phyloP scores from a whole-genome alignment of 1,140 invertebrate species.

The Papilio dardanus region DNA sequence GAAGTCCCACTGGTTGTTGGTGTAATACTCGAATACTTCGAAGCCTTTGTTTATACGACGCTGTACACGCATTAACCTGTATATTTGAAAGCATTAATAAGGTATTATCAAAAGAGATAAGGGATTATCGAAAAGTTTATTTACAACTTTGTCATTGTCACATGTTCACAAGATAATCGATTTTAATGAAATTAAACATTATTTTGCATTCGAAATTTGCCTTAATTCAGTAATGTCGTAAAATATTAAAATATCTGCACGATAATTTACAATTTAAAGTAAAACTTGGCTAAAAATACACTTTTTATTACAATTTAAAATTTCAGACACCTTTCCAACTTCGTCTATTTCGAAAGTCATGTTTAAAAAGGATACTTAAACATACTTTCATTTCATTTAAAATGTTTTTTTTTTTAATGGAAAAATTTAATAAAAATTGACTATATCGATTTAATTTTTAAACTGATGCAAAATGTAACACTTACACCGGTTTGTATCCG shows the following conservation, averaged over 20 bases:
- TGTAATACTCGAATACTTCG: constrained; percentile 93
- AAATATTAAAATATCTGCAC: too few species aligned
- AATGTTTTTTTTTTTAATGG: not conserved
- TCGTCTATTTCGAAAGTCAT: not conserved
- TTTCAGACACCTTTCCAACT: not conserved
- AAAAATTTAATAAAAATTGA: not conserved
- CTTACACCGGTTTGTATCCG: constrained; percentile 93
- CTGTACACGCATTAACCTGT: constrained; percentile 88
- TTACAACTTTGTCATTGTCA: too few species aligned
- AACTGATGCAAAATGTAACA: constrained; percentile 44
- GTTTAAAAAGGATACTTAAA: constrained; percentile 1
- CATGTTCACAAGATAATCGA: too few species aligned
- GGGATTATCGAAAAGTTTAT: too few species aligned
- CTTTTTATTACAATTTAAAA: not conserved
- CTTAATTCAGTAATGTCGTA: too few species aligned
- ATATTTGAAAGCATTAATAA: constrained; percentile 46
- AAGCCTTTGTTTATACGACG: constrained; percentile 91
- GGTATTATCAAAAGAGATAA: too few species aligned
- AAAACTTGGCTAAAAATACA: too few species aligned
- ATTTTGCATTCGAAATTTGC: too few species aligned
- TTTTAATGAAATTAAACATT: too few species aligned
- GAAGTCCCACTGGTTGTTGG: constrained; percentile 93
- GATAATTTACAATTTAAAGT: too few species aligned
- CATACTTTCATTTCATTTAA: not conserved
- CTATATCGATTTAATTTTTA: not conserved